phyloP scores from a whole-genome alignment of 2,888 invertebrate species.

The Glomeris marginata region DNA sequence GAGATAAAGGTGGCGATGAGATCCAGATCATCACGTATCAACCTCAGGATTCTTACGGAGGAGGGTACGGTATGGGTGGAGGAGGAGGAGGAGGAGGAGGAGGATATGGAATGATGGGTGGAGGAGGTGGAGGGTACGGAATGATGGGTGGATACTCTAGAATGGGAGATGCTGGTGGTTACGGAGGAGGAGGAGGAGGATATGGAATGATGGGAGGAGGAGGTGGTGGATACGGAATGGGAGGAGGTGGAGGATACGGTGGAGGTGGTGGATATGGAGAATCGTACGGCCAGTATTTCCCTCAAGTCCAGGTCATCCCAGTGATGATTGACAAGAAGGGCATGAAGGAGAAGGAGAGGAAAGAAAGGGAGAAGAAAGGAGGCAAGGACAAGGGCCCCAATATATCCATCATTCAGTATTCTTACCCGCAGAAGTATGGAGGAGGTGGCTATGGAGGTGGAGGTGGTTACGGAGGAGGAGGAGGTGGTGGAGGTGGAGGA shows the following conservation, averaged over 20 bases:
- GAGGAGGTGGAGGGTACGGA: too few species aligned
- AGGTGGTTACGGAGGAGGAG: constrained; percentile 3
- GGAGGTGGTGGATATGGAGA: background rate
- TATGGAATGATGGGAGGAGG: too few species aligned
- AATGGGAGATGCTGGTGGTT: too few species aligned
- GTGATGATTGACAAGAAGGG: constrained; percentile 12
- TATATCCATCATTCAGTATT: constrained; percentile 9
- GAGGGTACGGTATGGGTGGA: constrained; percentile 1
- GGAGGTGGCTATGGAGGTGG: background rate
- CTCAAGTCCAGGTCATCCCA: constrained; percentile 9
- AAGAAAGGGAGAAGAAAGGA: background rate
- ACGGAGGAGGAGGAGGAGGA: constrained; percentile 5
- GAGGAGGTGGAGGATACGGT: constrained; percentile 4
- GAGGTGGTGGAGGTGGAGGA: constrained; percentile 6
- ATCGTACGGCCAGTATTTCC: constrained; percentile 9
- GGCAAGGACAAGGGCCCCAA: constrained; percentile 8
- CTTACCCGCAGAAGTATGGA: constrained; percentile 4
- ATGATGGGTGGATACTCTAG: too few species aligned
- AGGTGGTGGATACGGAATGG: constrained; percentile 3
- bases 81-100: constrained; percentile 6
- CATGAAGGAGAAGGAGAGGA: constrained; percentile 2
- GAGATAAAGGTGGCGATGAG: constrained; percentile 5
- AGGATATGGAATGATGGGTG: too few species aligned
- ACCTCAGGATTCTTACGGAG: constrained; percentile 6
- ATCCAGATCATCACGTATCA: constrained; percentile 8